phyloP scores from a whole-genome alignment of 2,113 vertebrate genomes.

The Dicaeum eximium region DNA sequence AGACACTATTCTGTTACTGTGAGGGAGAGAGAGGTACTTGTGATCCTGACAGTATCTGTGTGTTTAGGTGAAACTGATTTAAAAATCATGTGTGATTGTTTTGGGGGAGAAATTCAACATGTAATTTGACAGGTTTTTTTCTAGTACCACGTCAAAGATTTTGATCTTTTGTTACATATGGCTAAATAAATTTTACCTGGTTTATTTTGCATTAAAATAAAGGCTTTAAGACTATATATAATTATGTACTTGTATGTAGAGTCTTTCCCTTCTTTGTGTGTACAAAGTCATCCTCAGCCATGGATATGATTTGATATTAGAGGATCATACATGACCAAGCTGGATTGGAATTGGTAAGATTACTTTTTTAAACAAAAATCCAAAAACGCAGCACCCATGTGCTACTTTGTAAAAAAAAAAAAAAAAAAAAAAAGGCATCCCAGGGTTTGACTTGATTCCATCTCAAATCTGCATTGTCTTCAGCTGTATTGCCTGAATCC shows the following conservation, averaged over 20 bases:
- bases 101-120: conserved; percentile 48
- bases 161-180: conserved; percentile 70
- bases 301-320: background rate
- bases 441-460: background rate
- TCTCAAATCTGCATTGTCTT: background rate
- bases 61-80: conserved; percentile 51
- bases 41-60: conserved; percentile 51
- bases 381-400: background rate
- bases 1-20: conserved; percentile 31
- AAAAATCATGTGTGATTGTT: conserved; percentile 50
- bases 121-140: conserved; percentile 56
- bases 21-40: conserved; percentile 21
- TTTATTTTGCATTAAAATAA: conserved; percentile 83
- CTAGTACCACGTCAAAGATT: conserved; percentile 60
- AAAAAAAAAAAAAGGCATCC: background rate
- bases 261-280: background rate
- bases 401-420: background rate
- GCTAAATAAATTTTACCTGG: conserved; percentile 71
- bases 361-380: background rate
- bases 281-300: background rate
- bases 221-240: conserved; percentile 65
- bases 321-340: background rate
- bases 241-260: background rate
- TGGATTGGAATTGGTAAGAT: background rate
- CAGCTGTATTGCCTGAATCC: background rate